Conservation (phyloP, 2,113 vertebrate genomes). For the Chionis minor region DNA sequence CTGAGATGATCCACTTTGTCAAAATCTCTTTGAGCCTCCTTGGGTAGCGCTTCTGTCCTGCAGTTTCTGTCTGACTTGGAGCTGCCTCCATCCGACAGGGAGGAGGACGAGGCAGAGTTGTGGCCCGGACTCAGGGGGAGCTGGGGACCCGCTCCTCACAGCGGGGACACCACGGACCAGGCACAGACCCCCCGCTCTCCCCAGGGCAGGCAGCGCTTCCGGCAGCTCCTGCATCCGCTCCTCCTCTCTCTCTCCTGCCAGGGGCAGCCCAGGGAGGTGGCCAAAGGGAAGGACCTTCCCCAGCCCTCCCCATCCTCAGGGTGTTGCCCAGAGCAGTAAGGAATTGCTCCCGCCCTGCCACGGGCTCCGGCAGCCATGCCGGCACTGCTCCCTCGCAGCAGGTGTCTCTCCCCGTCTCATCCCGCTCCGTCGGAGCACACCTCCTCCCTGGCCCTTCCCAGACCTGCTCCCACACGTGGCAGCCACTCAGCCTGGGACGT, state of each 20-base stretch:
- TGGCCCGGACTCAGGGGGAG: neutral
- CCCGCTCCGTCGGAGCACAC: neutral
- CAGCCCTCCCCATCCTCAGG: rapidly evolving
- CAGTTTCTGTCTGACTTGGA: neutral
- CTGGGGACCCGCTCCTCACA: neutral
- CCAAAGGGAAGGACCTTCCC: neutral
- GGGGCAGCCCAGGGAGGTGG: neutral
- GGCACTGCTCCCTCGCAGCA: neutral
- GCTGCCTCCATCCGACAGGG: neutral
- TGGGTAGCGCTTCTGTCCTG: neutral
- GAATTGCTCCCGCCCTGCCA: rapidly evolving
- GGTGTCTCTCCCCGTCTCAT: neutral
- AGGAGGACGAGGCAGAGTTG: neutral
- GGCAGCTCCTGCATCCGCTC: neutral
- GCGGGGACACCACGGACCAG: neutral
- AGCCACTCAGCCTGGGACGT: rapidly evolving
- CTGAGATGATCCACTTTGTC: neutral
- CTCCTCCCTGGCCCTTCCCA: neutral
- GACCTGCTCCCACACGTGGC: neutral
- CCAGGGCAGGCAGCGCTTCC: rapidly evolving
- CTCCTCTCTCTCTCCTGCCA: neutral
- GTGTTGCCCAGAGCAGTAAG: neutral
- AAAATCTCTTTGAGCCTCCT: neutral
- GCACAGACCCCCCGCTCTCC: too few relatives aligned
- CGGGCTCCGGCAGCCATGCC: neutral